phyloP scores from a whole-genome alignment of 2,888 invertebrate species.

The Lissonota sp. region DNA sequence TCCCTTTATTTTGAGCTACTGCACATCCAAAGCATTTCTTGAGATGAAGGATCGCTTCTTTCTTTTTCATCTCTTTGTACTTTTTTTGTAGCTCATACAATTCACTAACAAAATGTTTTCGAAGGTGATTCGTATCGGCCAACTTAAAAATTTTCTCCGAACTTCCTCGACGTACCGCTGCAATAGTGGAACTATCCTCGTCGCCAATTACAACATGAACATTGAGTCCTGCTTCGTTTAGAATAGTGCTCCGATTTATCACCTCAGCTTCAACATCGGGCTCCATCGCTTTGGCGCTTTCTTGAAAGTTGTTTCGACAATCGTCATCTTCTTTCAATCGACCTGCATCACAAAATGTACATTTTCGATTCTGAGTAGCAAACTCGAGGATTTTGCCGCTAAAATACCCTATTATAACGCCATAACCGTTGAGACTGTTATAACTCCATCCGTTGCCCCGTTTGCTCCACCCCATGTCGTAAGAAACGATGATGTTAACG shows the following conservation, averaged over 20 bases:
- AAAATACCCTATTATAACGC: slow-evolving; percentile 69
- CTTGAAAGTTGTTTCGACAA: slow-evolving; percentile 69
- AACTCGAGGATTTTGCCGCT: slow-evolving; percentile 71
- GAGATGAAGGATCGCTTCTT: slow-evolving; percentile 56
- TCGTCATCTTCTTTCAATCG: slow-evolving; percentile 65
- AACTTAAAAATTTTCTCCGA: slow-evolving; percentile 62
- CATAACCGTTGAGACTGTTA: slow-evolving; percentile 70
- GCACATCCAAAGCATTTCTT: slow-evolving; percentile 66
- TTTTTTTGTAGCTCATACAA: slow-evolving; percentile 60
- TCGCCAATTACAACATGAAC: slow-evolving; percentile 70
- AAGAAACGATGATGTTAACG: slow-evolving; percentile 70
- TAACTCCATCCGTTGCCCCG: slow-evolving; percentile 68
- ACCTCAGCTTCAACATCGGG: slow-evolving; percentile 60
- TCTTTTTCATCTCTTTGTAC: slow-evolving; percentile 46
- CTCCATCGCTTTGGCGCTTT: slow-evolving; percentile 72
- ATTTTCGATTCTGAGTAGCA: slow-evolving; percentile 69
- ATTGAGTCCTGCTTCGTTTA: slow-evolving; percentile 64
- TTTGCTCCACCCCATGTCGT: slow-evolving; percentile 71
- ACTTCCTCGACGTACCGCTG: slow-evolving; percentile 62
- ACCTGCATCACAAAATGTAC: slow-evolving; percentile 65
- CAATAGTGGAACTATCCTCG: slow-evolving; percentile 70
- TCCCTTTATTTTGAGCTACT: slow-evolving; percentile 60
- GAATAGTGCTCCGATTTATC: slow-evolving; percentile 59
- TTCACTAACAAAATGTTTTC: slow-evolving; percentile 64
- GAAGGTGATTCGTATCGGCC: slow-evolving; percentile 66